Percentiles rank a stretch among this genome's conserved stretches.
phyloP scores from a whole-genome alignment of 2,113 vertebrate species.

The Chamaetylas fuelleborni region DNA sequence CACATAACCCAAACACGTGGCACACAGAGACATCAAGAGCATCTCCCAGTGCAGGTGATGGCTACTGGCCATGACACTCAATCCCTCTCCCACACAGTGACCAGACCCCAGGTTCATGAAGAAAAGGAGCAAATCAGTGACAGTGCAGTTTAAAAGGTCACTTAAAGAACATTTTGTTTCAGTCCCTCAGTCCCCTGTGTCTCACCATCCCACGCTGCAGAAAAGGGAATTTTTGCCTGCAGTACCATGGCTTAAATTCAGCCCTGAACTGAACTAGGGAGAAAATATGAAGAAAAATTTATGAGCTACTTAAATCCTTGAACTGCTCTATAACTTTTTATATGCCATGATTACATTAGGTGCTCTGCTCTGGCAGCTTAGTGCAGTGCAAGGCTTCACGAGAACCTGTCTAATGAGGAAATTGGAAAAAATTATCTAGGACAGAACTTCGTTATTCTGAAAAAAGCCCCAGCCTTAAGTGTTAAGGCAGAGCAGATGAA shows the following conservation, averaged over 20 bases:
- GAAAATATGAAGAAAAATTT: conserved; percentile 45
- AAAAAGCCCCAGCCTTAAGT: conserved; percentile 46
- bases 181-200: not conserved
- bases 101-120: not conserved
- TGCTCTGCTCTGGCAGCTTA: not conserved
- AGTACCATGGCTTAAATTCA: not conserved
- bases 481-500: conserved; percentile 53
- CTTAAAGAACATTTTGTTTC: not conserved
- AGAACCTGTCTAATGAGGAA: conserved; percentile 47
- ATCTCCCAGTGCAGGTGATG: not conserved
- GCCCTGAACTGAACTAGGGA: not conserved
- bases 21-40: not conserved
- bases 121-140: not conserved
- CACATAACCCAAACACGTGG: fast-evolving
- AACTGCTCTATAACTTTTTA: conserved; percentile 32
- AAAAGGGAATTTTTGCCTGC: not conserved
- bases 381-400: not conserved
- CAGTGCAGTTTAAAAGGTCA: not conserved
- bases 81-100: not conserved
- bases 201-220: not conserved
- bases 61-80: not conserved
- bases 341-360: conserved; percentile 10
- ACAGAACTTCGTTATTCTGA: conserved; percentile 56
- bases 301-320: conserved; percentile 31
- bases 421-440: conserved; percentile 54